Conservation (phyloP, 1,140 invertebrate species). For the Drosophila sp. region DNA sequence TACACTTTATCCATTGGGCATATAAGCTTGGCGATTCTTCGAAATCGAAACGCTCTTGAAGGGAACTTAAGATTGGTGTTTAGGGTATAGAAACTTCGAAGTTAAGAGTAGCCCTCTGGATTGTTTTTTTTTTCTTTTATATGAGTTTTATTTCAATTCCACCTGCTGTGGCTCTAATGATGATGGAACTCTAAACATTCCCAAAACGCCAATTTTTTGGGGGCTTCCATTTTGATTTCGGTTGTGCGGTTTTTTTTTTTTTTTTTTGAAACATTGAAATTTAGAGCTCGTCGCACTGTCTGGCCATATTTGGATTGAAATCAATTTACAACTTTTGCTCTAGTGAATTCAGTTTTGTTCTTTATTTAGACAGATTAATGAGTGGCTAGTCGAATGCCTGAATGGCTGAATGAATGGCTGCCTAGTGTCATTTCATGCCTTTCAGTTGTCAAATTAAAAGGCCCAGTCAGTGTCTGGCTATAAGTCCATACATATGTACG, state of each 20-base stretch:
- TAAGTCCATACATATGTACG: constrained; percentile 11
- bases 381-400: constrained; percentile 37
- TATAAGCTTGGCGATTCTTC: background rate
- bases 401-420: constrained; percentile 19
- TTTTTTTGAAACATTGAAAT: constrained; percentile 59
- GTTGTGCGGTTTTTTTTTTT: constrained; percentile 26
- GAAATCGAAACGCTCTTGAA: too few species aligned
- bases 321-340: constrained; percentile 78
- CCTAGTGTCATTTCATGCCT: constrained; percentile 69
- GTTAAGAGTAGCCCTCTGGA: background rate
- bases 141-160: constrained; percentile 45
- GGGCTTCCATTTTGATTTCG: constrained; percentile 27
- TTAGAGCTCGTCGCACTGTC: constrained; percentile 59
- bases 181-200: constrained; percentile 69
- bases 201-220: constrained; percentile 47
- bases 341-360: constrained; percentile 53
- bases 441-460: constrained; percentile 79
- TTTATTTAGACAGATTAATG: constrained; percentile 78
- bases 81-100: background rate
- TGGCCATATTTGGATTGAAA: constrained; percentile 63
- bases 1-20: background rate
- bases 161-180: constrained; percentile 78
- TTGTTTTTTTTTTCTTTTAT: background rate
- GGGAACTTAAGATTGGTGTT: too few species aligned
- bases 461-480: constrained; percentile 47